These are phyloP conservation scores for Hydropotes inermis DNA, from an alignment of 2,113 vertebrate species.

Conservation along the genomic window DNA sequence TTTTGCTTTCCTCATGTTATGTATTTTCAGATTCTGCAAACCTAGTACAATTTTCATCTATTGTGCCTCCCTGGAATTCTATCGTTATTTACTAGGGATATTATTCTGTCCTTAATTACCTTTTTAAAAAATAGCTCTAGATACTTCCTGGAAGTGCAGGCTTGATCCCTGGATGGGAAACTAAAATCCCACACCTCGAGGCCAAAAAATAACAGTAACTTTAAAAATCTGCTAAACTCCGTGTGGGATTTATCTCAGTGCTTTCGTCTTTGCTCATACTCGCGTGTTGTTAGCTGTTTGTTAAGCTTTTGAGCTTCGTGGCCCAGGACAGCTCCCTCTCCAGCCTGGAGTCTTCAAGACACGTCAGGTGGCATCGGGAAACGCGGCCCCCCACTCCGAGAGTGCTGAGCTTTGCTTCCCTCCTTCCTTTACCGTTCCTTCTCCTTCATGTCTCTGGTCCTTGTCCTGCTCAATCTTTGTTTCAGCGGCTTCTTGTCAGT, in stretches of 20 bases:
- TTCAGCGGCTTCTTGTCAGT: not conserved
- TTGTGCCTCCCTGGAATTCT: not conserved
- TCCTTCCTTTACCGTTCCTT: not conserved
- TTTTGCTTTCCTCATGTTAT: not conserved
- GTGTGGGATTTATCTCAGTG: not conserved
- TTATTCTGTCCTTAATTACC: not conserved
- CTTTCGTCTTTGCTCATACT: not conserved
- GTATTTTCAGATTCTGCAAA: not conserved
- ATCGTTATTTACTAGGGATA: not conserved
- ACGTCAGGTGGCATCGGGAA: fast-evolving
- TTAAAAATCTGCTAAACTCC: fast-evolving
- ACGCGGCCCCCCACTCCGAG: fast-evolving
- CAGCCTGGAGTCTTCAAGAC: not conserved
- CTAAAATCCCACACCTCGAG: not conserved
- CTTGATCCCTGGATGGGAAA: not conserved
- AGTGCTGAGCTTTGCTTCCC: not conserved
- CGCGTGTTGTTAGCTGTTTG: not conserved
- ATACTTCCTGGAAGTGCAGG: not conserved
- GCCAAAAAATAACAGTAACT: not conserved
- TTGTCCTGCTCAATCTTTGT: not conserved
- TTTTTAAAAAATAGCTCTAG: not conserved
- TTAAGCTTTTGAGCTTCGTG: not conserved
- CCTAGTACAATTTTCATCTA: too few relatives aligned
- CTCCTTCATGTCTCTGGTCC: not conserved
- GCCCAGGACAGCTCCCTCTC: not conserved